Evolutionary conservation across 2,888 invertebrate species (phyloP), one percentile per base, ranked within the genome.

Genomic region (Machimus rusticus): DNA sequence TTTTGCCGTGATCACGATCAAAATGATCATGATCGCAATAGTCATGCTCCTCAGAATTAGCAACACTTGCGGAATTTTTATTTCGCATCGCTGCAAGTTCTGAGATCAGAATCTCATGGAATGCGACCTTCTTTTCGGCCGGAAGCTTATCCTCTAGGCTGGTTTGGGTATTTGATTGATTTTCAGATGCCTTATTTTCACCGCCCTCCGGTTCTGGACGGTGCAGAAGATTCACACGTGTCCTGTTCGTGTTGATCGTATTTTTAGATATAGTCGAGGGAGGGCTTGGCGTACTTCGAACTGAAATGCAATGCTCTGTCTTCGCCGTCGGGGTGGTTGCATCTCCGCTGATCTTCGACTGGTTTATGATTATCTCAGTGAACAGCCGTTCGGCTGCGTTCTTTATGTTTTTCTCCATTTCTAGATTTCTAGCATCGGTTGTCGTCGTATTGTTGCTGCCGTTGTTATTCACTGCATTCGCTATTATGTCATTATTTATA

Each of bases 101-200:
- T 88, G 95, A 94, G 90, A 96, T 96, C 90, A 96, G 93, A 92
- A 95, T 94, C 92, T 96, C 96, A 91, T 95, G 95, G 91, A 93
- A 93, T 74, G 91, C 91, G 55, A 92, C 91, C 89, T 92, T 92
- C 90, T 92, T 92, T 51, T 92, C 92, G 0, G 91, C 90, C 9
- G 91, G 90, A 82, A 91, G 91, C 23, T 88, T 76, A 39, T 86
- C 43, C 9, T 84, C 77, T 5, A 86, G 19, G 19, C 8, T n/a
- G 28, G 74, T 43, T 12, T 85, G 57, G 23, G 16, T 16, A 19
- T 74, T 34, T n/a, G 14, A 6, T 2, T 23, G 19, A n/a, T 46
- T 46, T 14, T 85, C 85, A 5, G 31, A 23, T 1, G 78, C n/a
- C 39, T 43, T 79, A 39, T 84, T 87, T 87, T 88, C 89, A 74